phyloP scores from a whole-genome alignment of 2,797 vertebrate species.

The Xenopus petersii region DNA sequence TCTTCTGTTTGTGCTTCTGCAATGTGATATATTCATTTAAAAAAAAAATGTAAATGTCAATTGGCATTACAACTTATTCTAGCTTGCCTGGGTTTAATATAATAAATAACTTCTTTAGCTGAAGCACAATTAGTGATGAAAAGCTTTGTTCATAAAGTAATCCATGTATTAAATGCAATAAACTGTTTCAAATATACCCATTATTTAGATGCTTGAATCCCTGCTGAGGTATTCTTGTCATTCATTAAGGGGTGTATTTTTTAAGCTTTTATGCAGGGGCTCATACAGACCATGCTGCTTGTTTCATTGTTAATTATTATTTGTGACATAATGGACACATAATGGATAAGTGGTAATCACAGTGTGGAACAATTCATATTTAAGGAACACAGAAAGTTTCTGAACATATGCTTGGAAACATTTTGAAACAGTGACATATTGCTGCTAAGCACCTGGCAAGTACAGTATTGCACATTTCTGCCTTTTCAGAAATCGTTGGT shows the following conservation, averaged over 20 bases:
- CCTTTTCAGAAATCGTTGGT: conserved; percentile 29
- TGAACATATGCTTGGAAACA: conserved; percentile 46
- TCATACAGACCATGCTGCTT: conserved; percentile 19
- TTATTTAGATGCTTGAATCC: too few relatives aligned
- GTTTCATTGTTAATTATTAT: conserved; percentile 41
- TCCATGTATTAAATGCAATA: too few relatives aligned
- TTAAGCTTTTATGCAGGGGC: neutral
- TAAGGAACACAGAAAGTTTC: conserved; percentile 47
- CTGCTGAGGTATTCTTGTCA: too few relatives aligned
- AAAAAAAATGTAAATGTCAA: neutral
- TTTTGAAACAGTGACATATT: conserved; percentile 42
- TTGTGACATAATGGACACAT: conserved; percentile 38
- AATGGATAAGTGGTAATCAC: conserved; percentile 40
- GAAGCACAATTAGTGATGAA: too few relatives aligned
- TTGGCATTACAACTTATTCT: too few relatives aligned
- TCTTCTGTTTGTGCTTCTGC: conserved; percentile 81
- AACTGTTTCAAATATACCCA: too few relatives aligned
- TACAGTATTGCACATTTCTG: conserved; percentile 32
- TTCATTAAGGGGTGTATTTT: too few relatives aligned
- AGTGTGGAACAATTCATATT: conserved; percentile 50
- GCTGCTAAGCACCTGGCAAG: conserved; percentile 45
- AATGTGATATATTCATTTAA: conserved; percentile 29
- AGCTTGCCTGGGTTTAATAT: too few relatives aligned
- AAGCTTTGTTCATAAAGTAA: too few relatives aligned
- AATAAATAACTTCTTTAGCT: too few relatives aligned